Conservation (phyloP, 2,888 invertebrate genomes). For the Ochlodes sylvanus region DNA sequence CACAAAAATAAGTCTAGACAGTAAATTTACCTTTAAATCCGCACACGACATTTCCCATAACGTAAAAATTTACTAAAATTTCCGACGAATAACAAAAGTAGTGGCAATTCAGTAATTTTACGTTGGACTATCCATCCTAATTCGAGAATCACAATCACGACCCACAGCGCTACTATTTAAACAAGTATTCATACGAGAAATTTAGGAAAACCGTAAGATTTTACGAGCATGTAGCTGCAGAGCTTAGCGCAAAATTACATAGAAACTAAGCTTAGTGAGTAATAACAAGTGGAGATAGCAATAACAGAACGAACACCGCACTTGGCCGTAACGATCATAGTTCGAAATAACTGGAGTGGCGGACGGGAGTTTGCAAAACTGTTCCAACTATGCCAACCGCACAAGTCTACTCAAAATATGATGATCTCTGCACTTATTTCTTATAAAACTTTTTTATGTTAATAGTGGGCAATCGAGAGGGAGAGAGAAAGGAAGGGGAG, state of each 20-base stretch:
- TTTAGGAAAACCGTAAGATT: conserved; percentile 12
- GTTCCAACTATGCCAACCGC: conserved; percentile 26
- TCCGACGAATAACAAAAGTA: no score
- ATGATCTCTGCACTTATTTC: conserved; percentile 16
- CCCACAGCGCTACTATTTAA: neutral
- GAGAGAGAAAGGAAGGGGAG: no score
- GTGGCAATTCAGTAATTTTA: no score
- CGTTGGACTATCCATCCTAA: no score
- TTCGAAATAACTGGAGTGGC: conserved; percentile 27
- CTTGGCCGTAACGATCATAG: conserved; percentile 31
- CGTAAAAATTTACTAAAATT: no score
- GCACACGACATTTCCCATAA: no score
- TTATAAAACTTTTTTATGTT: neutral
- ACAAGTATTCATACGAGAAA: neutral
- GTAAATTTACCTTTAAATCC: no score
- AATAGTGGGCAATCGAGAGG: no score
- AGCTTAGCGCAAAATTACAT: conserved; percentile 1
- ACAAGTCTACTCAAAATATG: conserved; percentile 14
- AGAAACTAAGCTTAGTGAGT: conserved; percentile 6
- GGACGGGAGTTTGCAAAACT: conserved; percentile 22
- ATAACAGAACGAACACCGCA: conserved; percentile 28
- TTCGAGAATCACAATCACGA: conserved; percentile 35
- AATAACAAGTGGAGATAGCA: conserved; percentile 27
- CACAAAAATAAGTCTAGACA: no score
- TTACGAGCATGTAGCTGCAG: neutral